These are phyloP conservation scores for Rotaria macrura DNA, from an alignment of 2,888 invertebrate species.

Conservation along the genomic window DNA sequence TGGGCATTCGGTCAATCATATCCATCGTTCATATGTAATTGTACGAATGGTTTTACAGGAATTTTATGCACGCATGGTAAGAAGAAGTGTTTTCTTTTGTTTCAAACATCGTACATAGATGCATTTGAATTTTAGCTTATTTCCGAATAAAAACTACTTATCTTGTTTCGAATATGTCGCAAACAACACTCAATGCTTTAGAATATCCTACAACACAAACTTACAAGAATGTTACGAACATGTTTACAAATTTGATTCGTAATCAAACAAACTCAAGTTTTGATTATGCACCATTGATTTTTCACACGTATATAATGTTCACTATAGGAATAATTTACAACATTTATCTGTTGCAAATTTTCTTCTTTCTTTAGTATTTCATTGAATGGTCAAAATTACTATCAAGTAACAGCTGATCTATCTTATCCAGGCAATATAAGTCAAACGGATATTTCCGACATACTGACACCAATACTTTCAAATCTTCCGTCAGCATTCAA, in stretches of 20 bases:
- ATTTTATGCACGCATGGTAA: not conserved
- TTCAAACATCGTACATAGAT: not conserved
- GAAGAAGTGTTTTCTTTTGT: not conserved
- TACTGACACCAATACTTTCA: not conserved
- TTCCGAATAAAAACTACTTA: not conserved
- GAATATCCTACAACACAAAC: constrained; percentile 7
- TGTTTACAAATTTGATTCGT: not conserved
- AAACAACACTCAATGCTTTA: not conserved
- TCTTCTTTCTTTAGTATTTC: not conserved
- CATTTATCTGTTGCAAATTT: not conserved
- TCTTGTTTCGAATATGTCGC: not conserved
- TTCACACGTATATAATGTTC: not conserved
- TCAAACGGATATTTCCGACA: not conserved
- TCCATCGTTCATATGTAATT: constrained; percentile 46
- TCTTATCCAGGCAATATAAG: not conserved
- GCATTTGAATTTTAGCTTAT: not conserved
- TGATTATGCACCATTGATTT: not conserved
- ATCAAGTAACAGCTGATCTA: not conserved
- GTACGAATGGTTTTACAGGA: constrained; percentile 66
- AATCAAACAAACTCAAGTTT: not conserved
- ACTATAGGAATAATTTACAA: not conserved
- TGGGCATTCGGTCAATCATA: constrained; percentile 38
- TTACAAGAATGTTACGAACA: not conserved
- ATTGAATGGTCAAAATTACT: not conserved
- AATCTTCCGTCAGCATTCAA: not conserved